These are phyloP conservation scores for Notocelia uddmanniana DNA, from an alignment of 2,888 invertebrate species.

Conservation along the genomic window DNA sequence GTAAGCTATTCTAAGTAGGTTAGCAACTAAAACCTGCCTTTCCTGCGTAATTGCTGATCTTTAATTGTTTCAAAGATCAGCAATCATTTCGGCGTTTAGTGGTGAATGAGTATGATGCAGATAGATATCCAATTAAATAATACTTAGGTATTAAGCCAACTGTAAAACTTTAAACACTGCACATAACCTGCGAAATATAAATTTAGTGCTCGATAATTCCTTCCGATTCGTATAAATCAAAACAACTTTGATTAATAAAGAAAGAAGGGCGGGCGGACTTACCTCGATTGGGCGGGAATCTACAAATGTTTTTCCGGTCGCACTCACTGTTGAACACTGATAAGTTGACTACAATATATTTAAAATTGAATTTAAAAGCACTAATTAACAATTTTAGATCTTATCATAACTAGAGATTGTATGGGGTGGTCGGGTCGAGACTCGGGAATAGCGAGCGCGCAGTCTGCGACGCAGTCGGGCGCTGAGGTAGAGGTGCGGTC, in stretches of 20 bases:
- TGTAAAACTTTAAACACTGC: not conserved
- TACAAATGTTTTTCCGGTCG: constrained; percentile 58
- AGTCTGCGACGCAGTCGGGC: constrained; percentile 51
- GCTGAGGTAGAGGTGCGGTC: constrained; percentile 65
- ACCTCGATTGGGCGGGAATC: constrained; percentile 64
- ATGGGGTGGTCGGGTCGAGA: constrained; percentile 65
- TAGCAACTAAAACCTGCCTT: too few species aligned
- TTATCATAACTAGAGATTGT: constrained; percentile 45
- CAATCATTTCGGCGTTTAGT: not conserved
- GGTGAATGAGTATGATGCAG: not conserved
- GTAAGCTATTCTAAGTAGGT: too few species aligned
- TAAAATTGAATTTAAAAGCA: constrained; percentile 52
- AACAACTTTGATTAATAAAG: not conserved
- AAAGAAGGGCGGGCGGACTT: constrained; percentile 53
- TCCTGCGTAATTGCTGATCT: too few species aligned
- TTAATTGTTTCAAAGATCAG: not conserved
- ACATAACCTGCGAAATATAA: not conserved
- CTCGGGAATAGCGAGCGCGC: constrained; percentile 55
- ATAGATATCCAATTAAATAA: too few species aligned
- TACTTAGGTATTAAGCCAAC: not conserved
- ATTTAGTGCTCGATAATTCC: not conserved
- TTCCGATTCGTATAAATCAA: not conserved
- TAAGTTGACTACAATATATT: constrained; percentile 44
- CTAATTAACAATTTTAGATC: constrained; percentile 39
- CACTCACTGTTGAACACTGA: constrained; percentile 70